These are phyloP conservation scores for Proterorhinus semilunaris DNA, from an alignment of 2,113 vertebrate genomes.

Conservation along the genomic window DNA sequence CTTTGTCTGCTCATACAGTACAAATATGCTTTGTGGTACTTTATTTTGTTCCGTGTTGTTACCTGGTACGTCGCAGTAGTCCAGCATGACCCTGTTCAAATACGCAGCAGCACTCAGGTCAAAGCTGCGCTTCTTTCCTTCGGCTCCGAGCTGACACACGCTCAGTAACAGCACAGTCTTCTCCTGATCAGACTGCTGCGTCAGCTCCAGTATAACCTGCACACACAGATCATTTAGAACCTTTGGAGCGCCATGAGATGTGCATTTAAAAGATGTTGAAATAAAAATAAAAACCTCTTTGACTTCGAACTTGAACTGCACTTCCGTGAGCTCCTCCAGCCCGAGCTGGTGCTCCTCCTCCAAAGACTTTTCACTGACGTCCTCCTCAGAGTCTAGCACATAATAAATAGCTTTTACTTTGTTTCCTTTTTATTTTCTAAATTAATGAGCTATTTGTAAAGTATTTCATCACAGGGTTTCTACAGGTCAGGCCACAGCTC, in stretches of 20 bases:
- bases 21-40: no score
- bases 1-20: no score
- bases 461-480: no score
- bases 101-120: slow-evolving; percentile 83
- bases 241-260: no score
- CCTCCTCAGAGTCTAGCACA: slow-evolving; percentile 72
- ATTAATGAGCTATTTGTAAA: no score
- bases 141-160: slow-evolving; percentile 86
- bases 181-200: slow-evolving; percentile 81
- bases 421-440: no score
- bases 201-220: slow-evolving; percentile 90
- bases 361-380: slow-evolving; percentile 56
- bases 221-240: neutral
- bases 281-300: slow-evolving; percentile 75
- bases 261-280: no score
- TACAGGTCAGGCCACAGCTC: no score
- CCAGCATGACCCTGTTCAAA: slow-evolving; percentile 84
- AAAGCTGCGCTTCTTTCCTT: slow-evolving; percentile 82
- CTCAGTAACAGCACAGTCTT: slow-evolving; percentile 82
- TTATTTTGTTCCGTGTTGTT: slow-evolving; percentile 6
- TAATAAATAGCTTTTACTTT: neutral
- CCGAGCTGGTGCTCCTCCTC: slow-evolving; percentile 61
- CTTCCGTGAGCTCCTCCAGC: slow-evolving; percentile 82
- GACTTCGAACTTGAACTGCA: slow-evolving; percentile 92
- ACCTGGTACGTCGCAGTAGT: slow-evolving; percentile 86